Conservation (phyloP, 2,797 vertebrate species). For the Pseudochromis fuscus region DNA sequence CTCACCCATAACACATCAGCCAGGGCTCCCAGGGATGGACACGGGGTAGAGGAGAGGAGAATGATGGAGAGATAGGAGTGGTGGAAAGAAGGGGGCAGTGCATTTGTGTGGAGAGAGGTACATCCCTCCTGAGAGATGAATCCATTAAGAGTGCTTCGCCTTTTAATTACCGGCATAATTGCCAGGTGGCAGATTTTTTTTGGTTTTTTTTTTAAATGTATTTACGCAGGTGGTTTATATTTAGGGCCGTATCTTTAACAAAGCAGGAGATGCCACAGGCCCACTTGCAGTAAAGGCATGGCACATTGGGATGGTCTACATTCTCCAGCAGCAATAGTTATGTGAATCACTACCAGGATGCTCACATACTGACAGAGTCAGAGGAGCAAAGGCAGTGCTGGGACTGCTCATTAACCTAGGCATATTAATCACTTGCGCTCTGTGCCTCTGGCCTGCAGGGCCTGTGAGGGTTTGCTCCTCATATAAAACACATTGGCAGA, state of each 20-base stretch:
- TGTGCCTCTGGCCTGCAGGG: constrained; percentile 71
- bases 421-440: constrained; percentile 81
- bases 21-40: constrained; percentile 44
- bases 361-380: constrained; percentile 59
- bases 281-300: constrained; percentile 48
- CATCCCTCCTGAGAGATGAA: constrained; percentile 78
- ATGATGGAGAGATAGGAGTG: constrained; percentile 43
- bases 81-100: constrained; percentile 31
- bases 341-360: constrained; percentile 69
- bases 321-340: constrained; percentile 59
- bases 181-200: constrained; percentile 81
- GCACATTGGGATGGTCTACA: constrained; percentile 52
- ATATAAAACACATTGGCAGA: constrained; percentile 79
- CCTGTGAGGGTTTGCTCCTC: constrained; percentile 70
- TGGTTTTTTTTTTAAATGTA: constrained; percentile 60
- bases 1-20: constrained; percentile 52
- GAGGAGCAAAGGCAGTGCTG: constrained; percentile 69
- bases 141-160: constrained; percentile 81
- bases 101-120: constrained; percentile 49
- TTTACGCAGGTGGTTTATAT: constrained; percentile 75
- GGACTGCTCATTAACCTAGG: constrained; percentile 81
- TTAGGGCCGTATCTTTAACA: constrained; percentile 66
- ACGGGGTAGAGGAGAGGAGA: constrained; percentile 7
- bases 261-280: constrained; percentile 70
- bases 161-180: constrained; percentile 87